Conservation (phyloP, 2,888 invertebrate species). For the Marronus borbonicus region DNA sequence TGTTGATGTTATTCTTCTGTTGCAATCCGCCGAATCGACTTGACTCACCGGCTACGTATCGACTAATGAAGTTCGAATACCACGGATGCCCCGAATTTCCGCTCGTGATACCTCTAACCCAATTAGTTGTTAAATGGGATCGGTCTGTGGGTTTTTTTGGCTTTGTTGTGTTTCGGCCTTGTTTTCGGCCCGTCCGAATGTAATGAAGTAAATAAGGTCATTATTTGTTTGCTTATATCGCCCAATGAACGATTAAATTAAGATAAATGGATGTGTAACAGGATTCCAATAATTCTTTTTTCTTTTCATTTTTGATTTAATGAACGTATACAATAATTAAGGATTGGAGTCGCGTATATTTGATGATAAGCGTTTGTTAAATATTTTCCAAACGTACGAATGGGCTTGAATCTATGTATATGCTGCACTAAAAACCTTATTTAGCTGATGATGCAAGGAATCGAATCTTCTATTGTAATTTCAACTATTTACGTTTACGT, state of each 20-base stretch:
- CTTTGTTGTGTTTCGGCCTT: constrained; percentile 18
- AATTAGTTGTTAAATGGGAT: constrained; percentile 40
- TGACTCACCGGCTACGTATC: constrained; percentile 5
- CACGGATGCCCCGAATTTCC: constrained; percentile 37
- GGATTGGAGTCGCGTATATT: too few species aligned
- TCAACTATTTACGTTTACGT: too few species aligned
- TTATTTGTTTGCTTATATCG: constrained; percentile 8
- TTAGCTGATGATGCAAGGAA: too few species aligned
- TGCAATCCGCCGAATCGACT: constrained; percentile 10
- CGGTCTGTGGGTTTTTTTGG: not conserved
- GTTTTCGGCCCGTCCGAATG: not conserved
- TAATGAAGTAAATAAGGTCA: constrained; percentile 5
- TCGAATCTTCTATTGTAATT: too few species aligned
- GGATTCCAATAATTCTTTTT: not conserved
- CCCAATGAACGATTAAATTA: constrained; percentile 4
- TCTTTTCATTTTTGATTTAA: not conserved
- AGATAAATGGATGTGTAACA: constrained; percentile 1
- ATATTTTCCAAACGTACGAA: too few species aligned
- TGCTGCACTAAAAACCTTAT: too few species aligned
- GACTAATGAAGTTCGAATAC: constrained; percentile 38
- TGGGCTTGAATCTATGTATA: too few species aligned
- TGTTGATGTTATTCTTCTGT: constrained; percentile 11
- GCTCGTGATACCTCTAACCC: constrained; percentile 46
- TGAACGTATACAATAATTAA: too few species aligned
- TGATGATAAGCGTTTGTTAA: too few species aligned